Base-by-base conservation (phyloP, 2,113 vertebrate genomes). In the Labrus mixtus region DNA sequence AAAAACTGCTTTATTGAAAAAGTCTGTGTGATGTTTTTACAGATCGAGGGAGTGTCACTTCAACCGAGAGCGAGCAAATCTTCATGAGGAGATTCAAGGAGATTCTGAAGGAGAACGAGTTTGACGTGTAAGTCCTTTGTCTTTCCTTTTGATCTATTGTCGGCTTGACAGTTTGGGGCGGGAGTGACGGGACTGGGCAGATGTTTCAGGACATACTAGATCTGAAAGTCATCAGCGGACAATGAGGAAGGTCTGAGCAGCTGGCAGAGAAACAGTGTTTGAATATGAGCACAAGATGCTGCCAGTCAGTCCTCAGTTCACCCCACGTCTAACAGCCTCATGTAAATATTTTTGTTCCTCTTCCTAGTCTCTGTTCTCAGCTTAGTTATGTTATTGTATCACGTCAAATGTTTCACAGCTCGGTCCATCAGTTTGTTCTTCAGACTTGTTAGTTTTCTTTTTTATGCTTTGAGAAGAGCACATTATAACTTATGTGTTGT, bases 1-100 rank as follows among this genome's bases (percentile, higher is more conserved):
- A 19, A 43, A 33, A 37, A 45, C 25, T 7, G 4, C 33, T 59
- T 15, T 19, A 0, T 46, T 73, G n/a, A 80, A 61, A 11, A 60
- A 3, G 4, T 74, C 45, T 69, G 22, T 82, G 45, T 81, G 4
- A 64, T 87, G 50, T 66, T 91, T 96, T 41, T 95, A 84, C 95
- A 99, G 98, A 97, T 91, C 96, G 92, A 65, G 95, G 90, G 69
- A 95, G 94, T 89, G 81, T 96, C 75, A 83, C 94, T 57, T 73
- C 91, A 68, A 95, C 96, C 64, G 97, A 98, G 84, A 97, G 96
- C 79, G 97, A 99, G 93, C 96, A 94, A 68, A 90, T 95, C 82
- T 97, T 98, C 94, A 94, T 98, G 94, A 97, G 95, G 93, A 96
- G 95, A 83, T 92, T 99, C 75, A 96, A 96, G 91, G 96, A 99